Evolutionary conservation across 2,113 vertebrate genomes (phyloP), one percentile per base, ranked within the genome.

Genomic region (Sebastes schlegelii): DNA sequence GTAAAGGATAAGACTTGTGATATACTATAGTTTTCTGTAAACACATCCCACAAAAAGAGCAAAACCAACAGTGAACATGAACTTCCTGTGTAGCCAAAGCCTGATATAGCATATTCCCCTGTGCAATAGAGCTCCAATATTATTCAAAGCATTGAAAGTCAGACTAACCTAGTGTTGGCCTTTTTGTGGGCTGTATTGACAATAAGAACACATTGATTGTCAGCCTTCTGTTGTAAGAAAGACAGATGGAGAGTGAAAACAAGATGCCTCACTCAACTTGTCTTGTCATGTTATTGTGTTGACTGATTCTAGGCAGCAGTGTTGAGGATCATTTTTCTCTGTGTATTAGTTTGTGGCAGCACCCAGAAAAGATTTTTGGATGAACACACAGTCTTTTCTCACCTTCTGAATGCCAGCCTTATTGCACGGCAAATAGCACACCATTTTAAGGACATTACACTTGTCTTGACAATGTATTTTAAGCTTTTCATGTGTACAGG

Each of bases 171-270:
- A 23, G 9, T 23, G 65, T 43, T 70, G 21, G 19, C 61, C 11
- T 68, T 49, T 79, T 52, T 19, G 46, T 80, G 40, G 4, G 43
- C 52, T 61, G 55, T 65, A 65, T 55, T 70, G 52, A 52, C 60
- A 74, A 40, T 17, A 52, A 61, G 54, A 52, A 61, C 49, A 58
- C 64, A 48, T 43, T 10, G 43, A 67, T 68, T 46, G n/a, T 26
- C 16, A 48, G 21, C 40, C 60, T 45, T 54, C 1, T 75, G 34
- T 70, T 75, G 34, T 34, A 54, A 77, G 19, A 71, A 46, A 80
- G 13, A 43, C 54, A 51, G 64, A 67, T 52, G 1, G 14, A 64
- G 43, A 45, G 16, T 16, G 9, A 80, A 57, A 52, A 64, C 19
- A 57, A 64, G 54, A 42, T 57, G 19, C 43, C 52, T 6, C 34